Evolutionary conservation across 2,888 invertebrate genomes (phyloP).

Genomic region (Pammene aurita): DNA sequence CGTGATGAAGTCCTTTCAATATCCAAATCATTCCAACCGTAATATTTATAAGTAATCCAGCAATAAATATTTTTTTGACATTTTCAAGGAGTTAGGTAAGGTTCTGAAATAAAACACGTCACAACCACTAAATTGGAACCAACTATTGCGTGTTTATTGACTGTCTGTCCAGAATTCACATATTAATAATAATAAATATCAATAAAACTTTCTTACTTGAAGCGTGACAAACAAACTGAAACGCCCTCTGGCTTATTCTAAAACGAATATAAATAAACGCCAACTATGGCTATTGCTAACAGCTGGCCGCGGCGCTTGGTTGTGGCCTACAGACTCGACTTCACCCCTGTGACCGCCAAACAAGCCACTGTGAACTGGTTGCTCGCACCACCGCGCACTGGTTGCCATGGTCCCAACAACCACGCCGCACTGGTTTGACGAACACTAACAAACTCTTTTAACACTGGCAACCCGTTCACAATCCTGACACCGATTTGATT

Average conservation of each 20-base stretch:
- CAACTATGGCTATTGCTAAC: constrained; percentile 83
- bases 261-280: constrained; percentile 81
- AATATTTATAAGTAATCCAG: no score
- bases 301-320: constrained; percentile 37
- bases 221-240: constrained; percentile 77
- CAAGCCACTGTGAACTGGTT: not conserved
- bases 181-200: constrained; percentile 69
- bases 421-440: constrained; percentile 21
- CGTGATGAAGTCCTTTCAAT: no score
- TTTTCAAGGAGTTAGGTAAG: not conserved
- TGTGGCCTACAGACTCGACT: constrained; percentile 25
- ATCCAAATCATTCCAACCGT: no score
- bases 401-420: constrained; percentile 4
- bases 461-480: constrained; percentile 32
- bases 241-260: constrained; percentile 80
- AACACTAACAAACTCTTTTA: constrained; percentile 16
- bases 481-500: constrained; percentile 11
- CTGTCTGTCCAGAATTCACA: constrained; percentile 78
- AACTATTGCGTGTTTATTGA: constrained; percentile 85
- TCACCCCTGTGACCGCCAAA: constrained; percentile 13
- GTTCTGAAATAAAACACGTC: constrained; percentile 55
- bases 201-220: constrained; percentile 72
- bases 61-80: no score
- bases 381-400: not conserved
- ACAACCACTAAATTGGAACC: constrained; percentile 75